Evolutionary conservation across 2,888 invertebrate genomes (phyloP).

Genomic region (Mactromeris polynyma): DNA sequence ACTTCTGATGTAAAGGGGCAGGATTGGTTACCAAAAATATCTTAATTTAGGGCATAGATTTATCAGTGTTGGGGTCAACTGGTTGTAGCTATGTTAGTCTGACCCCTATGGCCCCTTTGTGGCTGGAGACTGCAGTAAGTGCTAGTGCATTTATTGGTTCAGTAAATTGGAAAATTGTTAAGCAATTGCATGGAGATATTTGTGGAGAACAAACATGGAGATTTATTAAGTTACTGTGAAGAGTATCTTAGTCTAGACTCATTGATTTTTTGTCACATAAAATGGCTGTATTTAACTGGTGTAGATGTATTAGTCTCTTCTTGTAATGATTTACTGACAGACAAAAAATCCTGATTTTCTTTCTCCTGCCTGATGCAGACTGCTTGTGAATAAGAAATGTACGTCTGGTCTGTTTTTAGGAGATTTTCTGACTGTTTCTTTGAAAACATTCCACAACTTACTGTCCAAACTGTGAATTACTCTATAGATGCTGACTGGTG

Average conservation of each 20-base stretch:
- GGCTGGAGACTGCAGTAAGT: not conserved
- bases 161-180: not conserved
- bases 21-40: too few species aligned
- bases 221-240: slow-evolving; percentile 42
- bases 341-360: slow-evolving; percentile 5
- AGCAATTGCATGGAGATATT: not conserved
- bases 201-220: slow-evolving; percentile 12
- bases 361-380: not conserved
- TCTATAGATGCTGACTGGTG: too few species aligned
- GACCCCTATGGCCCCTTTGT: too few species aligned
- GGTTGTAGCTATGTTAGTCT: too few species aligned
- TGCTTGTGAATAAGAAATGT: not conserved
- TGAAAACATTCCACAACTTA: not conserved
- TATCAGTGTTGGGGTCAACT: too few species aligned
- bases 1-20: too few species aligned
- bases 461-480: not conserved
- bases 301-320: slow-evolving; percentile 27
- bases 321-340: slow-evolving; percentile 27
- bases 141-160: not conserved
- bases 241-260: slow-evolving; percentile 40
- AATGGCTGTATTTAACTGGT: slow-evolving; percentile 38
- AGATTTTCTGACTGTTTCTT: not conserved
- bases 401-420: not conserved
- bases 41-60: too few species aligned
- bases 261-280: slow-evolving; percentile 45